Evolutionary conservation across 2,797 vertebrate genomes (phyloP), one percentile per base, ranked within the genome.

Genomic region (Rhynchotus rufescens): DNA sequence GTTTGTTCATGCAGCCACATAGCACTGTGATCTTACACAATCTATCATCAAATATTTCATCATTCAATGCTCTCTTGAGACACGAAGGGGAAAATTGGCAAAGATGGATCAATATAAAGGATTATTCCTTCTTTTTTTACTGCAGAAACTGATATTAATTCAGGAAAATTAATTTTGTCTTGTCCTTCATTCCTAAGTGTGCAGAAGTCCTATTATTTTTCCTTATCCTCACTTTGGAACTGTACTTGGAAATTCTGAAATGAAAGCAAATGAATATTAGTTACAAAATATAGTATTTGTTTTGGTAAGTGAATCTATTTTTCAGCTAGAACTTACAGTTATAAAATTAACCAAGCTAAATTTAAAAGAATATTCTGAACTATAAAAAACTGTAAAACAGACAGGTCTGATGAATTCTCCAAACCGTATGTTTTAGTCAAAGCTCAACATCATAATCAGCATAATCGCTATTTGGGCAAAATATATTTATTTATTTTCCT

Each of bases 1-100:
- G 42, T 84, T 93, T 93, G 57, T 78, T 94, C 74, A 23, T 68
- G 80, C 8, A 45, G 26, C 81, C 57, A 54, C 65, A 12, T 71
- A 25, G 49, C 49, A 38, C 49, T 73, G 20, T 76, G 78, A 89
- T 44, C 40, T 91, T 68, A 64, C 23, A 54, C 67, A 67, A 40
- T 65, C 71, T 59, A 0, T 77, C 78, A 79, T 86, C n/a, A 93
- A 90, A 36, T 91, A 79, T 86, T 94, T 91, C 54, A 56, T 88
- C 75, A 85, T 81, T 61, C 0, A 1, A 22, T 86, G 26, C 47
- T 91, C 21, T 34, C 30, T 86, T 1, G 3, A 57, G 54, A 77
- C 56, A 72, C 75, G 76, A 61, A 75, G 49, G 45, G 74, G 84
- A 80, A 71, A 64, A 64, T 2, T 65, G 66, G 49, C 28, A 45